Evolutionary conservation across 1,140 invertebrate genomes (phyloP), one percentile per base, ranked within the genome.

Genomic region (Megalopta genalis): DNA sequence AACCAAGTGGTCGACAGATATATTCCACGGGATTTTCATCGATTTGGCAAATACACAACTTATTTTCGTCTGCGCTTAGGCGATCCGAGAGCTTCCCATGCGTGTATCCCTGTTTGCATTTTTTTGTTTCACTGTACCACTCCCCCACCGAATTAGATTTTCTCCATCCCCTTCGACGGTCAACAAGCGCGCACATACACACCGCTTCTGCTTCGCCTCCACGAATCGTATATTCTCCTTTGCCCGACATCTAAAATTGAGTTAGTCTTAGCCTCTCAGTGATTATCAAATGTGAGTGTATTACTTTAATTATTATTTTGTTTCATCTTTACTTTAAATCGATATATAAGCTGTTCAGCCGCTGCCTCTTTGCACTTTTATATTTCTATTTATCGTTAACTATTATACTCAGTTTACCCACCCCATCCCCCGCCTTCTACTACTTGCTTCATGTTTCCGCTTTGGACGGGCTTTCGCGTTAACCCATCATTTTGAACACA

Each of bases 241-340:
- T 80, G 80, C 84, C 81, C 83, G 80, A 66, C 66, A 77, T 86
- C 84, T 88, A 91, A 91, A 92, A 88, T 90, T 88, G 90, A 91
- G 92, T 93, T 93, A 93, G 92, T 93, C 92, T 93, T 93, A 92
- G 90, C 89, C 92, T 93, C 92, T 93, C 92, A 93, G 90, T 93
- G 92, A 93, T 93, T 93, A 93, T 93, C 92, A 92, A 93, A 90
- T 91, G 91, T 92, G 85, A 90, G 88, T 90, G 76, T 88, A 84
- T 86, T 81, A 83, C 46, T 84, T 87, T 89, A 86, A 86, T 88
- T 87, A 85, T 81, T 86, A 87, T 88, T 81, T 81, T 89, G 81
- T 84, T 73, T 77, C 67, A 32, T 80, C 87, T 87, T 85, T 81
- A 81, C 66, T 81, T 86, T 88, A 86, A 80, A 83, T 80, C 65